These are phyloP conservation scores for Ormyrus nitidulus DNA, from an alignment of 2,888 invertebrate species.

Conservation along the genomic window DNA sequence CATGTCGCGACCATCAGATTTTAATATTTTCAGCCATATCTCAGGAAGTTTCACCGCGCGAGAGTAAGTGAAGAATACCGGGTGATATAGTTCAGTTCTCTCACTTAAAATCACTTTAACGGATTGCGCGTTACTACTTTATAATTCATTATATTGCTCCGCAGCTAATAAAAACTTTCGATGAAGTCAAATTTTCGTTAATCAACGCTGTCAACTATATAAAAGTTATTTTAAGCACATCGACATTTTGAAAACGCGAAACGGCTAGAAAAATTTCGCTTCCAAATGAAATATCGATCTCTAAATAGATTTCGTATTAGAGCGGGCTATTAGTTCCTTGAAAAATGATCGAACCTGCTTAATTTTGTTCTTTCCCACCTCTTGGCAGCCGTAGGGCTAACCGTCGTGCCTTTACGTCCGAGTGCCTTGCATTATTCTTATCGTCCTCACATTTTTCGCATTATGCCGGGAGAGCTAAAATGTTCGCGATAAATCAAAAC, in stretches of 20 bases:
- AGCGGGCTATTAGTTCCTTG: no score
- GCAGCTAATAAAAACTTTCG: no score
- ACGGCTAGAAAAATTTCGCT: no score
- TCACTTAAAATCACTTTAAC: slow-evolving; percentile 70
- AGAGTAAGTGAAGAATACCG: no score
- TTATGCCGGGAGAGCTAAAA: slow-evolving; percentile 44
- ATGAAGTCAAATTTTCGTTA: no score
- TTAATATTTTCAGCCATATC: slow-evolving; percentile 72
- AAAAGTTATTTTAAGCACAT: no score
- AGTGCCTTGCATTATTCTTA: slow-evolving; percentile 65
- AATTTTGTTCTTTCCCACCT: no score
- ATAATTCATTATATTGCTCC: slow-evolving; percentile 51
- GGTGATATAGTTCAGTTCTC: slow-evolving; percentile 53
- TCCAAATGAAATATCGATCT: no score
- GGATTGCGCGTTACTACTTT: slow-evolving; percentile 37
- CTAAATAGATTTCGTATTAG: no score
- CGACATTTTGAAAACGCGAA: no score
- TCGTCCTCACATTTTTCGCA: slow-evolving; percentile 51
- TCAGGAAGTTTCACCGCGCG: slow-evolving; percentile 57
- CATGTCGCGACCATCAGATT: slow-evolving; percentile 64
- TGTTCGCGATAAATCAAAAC: slow-evolving; percentile 56
- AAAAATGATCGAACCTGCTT: no score
- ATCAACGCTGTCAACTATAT: no score
- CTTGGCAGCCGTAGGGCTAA: not conserved
- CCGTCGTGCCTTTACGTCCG: slow-evolving; percentile 47